Conservation (phyloP, 1,140 invertebrate species). For the Sogatella furcifera region DNA sequence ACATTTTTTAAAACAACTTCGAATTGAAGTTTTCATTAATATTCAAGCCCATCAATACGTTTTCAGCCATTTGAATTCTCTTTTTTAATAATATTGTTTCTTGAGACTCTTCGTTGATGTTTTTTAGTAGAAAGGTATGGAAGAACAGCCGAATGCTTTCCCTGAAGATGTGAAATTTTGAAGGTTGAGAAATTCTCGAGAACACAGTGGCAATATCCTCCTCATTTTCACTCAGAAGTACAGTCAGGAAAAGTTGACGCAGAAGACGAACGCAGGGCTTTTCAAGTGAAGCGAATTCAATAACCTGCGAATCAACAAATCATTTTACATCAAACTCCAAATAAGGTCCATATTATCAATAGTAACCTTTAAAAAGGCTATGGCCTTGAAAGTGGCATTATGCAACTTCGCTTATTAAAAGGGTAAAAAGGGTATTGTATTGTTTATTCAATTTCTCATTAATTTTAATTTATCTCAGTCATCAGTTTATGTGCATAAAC, state of each 20-base stretch:
- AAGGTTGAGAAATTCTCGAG: conserved; percentile 46
- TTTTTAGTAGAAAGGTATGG: conserved; percentile 63
- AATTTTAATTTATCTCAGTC: no score
- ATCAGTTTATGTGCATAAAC: no score
- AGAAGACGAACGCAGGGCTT: conserved; percentile 56
- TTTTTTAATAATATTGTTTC: conserved; percentile 40
- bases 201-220: conserved; percentile 52
- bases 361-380: no score
- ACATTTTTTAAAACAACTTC: no score
- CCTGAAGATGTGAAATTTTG: conserved; percentile 56
- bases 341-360: no score
- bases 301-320: conserved; percentile 40
- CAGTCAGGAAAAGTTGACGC: conserved; percentile 53
- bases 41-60: no score
- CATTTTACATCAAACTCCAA: background rate
- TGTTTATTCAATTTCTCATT: no score
- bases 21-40: no score
- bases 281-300: conserved; percentile 70
- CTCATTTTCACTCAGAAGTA: conserved; percentile 46
- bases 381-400: no score
- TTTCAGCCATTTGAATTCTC: conserved; percentile 42
- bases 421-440: no score
- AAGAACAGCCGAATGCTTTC: conserved; percentile 70
- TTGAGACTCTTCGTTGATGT: conserved; percentile 36
- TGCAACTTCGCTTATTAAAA: no score